Evolutionary conservation across 2,113 vertebrate species (phyloP).

Genomic region (Argyrosomus japonicus): DNA sequence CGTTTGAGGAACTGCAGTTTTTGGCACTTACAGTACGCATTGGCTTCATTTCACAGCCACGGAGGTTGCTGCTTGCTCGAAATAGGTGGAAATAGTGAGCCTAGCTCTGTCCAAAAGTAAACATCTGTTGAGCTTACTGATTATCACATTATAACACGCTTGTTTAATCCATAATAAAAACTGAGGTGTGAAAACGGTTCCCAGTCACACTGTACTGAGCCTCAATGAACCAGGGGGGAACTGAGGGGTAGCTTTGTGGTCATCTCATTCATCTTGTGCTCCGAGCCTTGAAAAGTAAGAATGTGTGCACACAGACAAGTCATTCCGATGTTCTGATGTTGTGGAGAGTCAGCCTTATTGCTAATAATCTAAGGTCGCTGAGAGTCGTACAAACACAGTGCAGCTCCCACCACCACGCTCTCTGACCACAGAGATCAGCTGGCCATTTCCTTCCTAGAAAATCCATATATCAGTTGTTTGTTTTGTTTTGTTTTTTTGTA

Average conservation of each 20-base stretch:
- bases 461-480: slow-evolving; percentile 53
- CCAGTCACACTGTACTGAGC: slow-evolving; percentile 26
- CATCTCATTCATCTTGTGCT: background rate
- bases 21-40: too few relatives aligned
- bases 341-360: slow-evolving; percentile 16
- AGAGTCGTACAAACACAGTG: slow-evolving; percentile 11
- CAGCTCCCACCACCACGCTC: background rate
- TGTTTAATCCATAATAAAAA: background rate
- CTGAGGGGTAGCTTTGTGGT: background rate
- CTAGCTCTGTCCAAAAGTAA: background rate
- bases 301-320: background rate
- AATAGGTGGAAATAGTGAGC: background rate
- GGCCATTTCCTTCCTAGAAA: slow-evolving; percentile 44
- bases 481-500: background rate
- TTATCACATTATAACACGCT: too few relatives aligned
- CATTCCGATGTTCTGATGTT: background rate
- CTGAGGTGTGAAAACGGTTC: slow-evolving; percentile 3
- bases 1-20: too few relatives aligned
- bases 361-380: slow-evolving; percentile 43
- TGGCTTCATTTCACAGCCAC: too few relatives aligned
- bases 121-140: background rate
- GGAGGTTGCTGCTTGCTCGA: too few relatives aligned
- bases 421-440: slow-evolving; percentile 44
- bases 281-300: slow-evolving; percentile 2
- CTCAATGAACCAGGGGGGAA: background rate